Conservation (phyloP, 2,113 vertebrate genomes). For the Bubo bubo region DNA sequence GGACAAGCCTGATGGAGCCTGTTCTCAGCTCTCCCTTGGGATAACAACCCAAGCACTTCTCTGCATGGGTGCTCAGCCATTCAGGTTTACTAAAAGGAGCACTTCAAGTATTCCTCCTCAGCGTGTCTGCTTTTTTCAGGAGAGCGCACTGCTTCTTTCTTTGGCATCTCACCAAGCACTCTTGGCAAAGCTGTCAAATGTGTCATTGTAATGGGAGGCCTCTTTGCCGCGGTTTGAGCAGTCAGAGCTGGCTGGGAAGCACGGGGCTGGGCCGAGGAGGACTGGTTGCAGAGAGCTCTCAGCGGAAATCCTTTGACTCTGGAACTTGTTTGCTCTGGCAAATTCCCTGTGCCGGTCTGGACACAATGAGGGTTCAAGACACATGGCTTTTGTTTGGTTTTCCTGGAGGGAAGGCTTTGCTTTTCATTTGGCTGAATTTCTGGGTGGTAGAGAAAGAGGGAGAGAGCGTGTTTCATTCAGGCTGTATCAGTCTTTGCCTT, state of each 20-base stretch:
- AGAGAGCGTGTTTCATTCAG: background rate
- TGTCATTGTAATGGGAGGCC: constrained; percentile 63
- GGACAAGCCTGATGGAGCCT: background rate
- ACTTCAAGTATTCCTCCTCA: constrained; percentile 46
- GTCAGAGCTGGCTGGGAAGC: constrained; percentile 45
- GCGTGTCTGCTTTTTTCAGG: constrained; percentile 24
- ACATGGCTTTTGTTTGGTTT: constrained; percentile 63
- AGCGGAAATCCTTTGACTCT: constrained; percentile 68
- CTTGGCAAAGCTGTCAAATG: constrained; percentile 65
- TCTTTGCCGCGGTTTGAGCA: constrained; percentile 42
- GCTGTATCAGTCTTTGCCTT: background rate
- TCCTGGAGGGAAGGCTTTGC: constrained; percentile 58
- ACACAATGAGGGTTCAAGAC: constrained; percentile 54
- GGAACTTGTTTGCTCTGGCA: constrained; percentile 70
- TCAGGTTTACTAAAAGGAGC: constrained; percentile 49
- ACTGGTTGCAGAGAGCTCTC: constrained; percentile 59
- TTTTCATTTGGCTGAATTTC: constrained; percentile 57
- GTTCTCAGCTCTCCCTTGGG: background rate
- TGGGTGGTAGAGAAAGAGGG: constrained; percentile 26
- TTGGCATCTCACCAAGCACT: constrained; percentile 53
- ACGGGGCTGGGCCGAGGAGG: constrained; percentile 24
- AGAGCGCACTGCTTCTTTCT: background rate
- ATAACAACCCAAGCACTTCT: background rate
- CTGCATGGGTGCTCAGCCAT: background rate
- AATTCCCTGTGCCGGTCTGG: constrained; percentile 56